Percentiles rank a stretch among this genome's conserved stretches.
Conservation (phyloP, 2,888 invertebrate genomes). For the Orthonevra nobilis region DNA sequence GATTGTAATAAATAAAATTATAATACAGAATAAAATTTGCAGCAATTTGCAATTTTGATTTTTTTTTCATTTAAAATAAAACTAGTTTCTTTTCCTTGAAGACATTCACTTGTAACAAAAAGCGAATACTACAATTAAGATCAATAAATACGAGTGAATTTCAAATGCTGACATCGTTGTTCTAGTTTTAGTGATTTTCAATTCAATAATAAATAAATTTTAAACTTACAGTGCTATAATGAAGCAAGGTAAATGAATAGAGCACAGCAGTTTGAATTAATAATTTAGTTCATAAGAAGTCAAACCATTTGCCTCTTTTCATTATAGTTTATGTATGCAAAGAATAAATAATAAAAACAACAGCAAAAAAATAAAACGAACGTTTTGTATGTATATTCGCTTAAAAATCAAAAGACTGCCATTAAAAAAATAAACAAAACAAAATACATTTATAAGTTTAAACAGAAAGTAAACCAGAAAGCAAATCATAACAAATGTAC, state of each 20-base stretch:
- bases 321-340: not conserved
- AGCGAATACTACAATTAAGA: constrained; percentile 45
- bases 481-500: constrained; percentile 48
- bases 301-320: not conserved
- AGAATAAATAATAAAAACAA: constrained; percentile 27
- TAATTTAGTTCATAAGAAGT: too few species aligned
- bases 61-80: constrained; percentile 52
- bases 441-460: constrained; percentile 70
- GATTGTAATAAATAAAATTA: not conserved
- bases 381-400: too few species aligned
- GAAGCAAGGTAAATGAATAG: not conserved
- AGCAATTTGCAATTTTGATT: constrained; percentile 68
- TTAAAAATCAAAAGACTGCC: constrained; percentile 67
- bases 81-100: constrained; percentile 53
- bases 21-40: constrained; percentile 28
- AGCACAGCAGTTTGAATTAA: too few species aligned
- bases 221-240: not conserved
- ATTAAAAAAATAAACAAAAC: constrained; percentile 51
- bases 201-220: constrained; percentile 4
- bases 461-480: constrained; percentile 33
- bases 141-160: constrained; percentile 26
- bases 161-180: constrained; percentile 48
- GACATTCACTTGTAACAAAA: constrained; percentile 24
- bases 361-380: not conserved
- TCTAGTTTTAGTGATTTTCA: constrained; percentile 65